A percentile compares a stretch with the other conserved stretches of the same genome.
phyloP scores from a whole-genome alignment of 1,140 invertebrate genomes.

The Notospermus geniculatus region DNA sequence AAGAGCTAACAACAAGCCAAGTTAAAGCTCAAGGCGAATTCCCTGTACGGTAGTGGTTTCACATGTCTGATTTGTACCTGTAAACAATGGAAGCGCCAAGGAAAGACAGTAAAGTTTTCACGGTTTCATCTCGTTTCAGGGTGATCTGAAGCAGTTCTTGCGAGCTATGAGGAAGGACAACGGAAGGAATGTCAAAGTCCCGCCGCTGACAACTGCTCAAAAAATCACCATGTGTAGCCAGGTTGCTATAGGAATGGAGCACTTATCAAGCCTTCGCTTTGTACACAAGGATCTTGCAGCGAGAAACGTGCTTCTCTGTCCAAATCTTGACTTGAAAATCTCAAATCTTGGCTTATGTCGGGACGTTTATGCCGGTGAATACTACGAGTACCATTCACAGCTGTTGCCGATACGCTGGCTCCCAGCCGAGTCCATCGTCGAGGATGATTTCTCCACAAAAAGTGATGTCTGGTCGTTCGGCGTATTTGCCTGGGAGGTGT shows the following conservation, averaged over 20 bases:
- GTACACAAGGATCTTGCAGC: conserved; percentile 88
- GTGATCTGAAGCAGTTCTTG: conserved; percentile 92
- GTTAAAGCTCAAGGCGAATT: no score
- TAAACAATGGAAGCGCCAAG: no score
- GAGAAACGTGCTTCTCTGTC: conserved; percentile 87
- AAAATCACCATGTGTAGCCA: conserved; percentile 67
- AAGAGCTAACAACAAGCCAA: no score
- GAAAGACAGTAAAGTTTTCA: no score
- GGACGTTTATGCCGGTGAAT: conserved; percentile 83
- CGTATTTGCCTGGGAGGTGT: conserved; percentile 53
- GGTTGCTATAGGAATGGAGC: conserved; percentile 80
- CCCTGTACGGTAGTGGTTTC: no score
- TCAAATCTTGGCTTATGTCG: conserved; percentile 76
- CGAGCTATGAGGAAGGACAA: conserved; percentile 72
- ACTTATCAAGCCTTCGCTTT: conserved; percentile 71
- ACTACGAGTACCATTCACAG: conserved; percentile 59
- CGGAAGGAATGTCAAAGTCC: conserved; percentile 36
- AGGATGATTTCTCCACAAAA: conserved; percentile 63
- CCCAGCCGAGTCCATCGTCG: conserved; percentile 81
- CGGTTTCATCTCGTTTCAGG: conserved; percentile 59
- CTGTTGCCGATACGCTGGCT: conserved; percentile 81
- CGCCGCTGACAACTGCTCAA: conserved; percentile 68
- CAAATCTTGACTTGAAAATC: conserved; percentile 79
- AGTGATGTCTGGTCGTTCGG: conserved; percentile 54
- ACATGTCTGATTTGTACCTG: no score